Evolutionary conservation across 2,888 invertebrate species (phyloP).

Genomic region (Apodemia zela): DNA sequence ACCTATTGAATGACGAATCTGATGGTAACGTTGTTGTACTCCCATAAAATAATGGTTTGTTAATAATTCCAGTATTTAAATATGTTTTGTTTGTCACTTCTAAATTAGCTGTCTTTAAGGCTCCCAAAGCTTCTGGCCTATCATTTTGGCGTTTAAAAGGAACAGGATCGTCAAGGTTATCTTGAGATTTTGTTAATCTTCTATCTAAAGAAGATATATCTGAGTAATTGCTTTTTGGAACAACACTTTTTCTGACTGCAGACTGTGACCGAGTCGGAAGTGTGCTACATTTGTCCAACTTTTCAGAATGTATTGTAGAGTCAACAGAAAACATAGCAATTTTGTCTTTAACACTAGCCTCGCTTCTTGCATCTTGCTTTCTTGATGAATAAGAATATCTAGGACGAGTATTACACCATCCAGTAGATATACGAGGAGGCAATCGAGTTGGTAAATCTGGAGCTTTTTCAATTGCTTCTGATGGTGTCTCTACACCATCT

Average conservation of each 20-base stretch:
- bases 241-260: slow-evolving; percentile 51
- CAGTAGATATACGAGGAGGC: slow-evolving; percentile 54
- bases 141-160: slow-evolving; percentile 58
- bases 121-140: slow-evolving; percentile 76
- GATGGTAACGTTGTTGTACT: slow-evolving; percentile 65
- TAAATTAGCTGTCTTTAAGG: slow-evolving; percentile 57
- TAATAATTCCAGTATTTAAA: slow-evolving; percentile 42
- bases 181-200: slow-evolving; percentile 70
- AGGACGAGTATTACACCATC: slow-evolving; percentile 53
- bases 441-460: slow-evolving; percentile 61
- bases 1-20: slow-evolving; percentile 51
- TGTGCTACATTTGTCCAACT: slow-evolving; percentile 66
- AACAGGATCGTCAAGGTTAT: slow-evolving; percentile 74
- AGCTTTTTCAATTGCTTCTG: slow-evolving; percentile 82
- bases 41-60: slow-evolving; percentile 68
- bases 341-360: slow-evolving; percentile 90
- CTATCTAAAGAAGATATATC: slow-evolving; percentile 65
- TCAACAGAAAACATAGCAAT: slow-evolving; percentile 91
- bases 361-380: slow-evolving; percentile 88
- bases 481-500: slow-evolving; percentile 90
- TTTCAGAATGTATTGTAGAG: slow-evolving; percentile 57
- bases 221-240: slow-evolving; percentile 47
- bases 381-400: slow-evolving; percentile 73
- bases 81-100: slow-evolving; percentile 38
- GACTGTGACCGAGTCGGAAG: slow-evolving; percentile 54